These are phyloP conservation scores for Peromyscus melanophrys DNA, from an alignment of 2,797 vertebrate genomes.

Conservation along the genomic window DNA sequence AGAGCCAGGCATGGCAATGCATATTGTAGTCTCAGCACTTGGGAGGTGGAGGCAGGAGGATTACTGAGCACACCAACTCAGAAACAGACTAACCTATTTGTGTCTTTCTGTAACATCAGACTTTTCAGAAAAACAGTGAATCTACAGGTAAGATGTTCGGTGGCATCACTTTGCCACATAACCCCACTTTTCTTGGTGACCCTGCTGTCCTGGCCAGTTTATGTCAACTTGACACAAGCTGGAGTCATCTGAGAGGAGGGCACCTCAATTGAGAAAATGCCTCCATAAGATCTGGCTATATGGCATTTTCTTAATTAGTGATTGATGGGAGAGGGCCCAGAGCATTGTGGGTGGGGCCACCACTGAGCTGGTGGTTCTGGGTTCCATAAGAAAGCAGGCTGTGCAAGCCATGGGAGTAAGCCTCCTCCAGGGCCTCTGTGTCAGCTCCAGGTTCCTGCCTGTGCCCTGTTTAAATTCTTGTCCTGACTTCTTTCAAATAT, in stretches of 20 bases:
- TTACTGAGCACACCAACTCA: neutral
- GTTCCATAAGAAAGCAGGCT: neutral
- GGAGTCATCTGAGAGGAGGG: neutral
- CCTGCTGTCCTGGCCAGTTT: neutral
- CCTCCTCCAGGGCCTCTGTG: neutral
- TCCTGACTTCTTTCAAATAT: neutral
- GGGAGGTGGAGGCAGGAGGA: neutral
- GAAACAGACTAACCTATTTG: neutral
- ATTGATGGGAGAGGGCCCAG: neutral
- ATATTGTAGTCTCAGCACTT: neutral
- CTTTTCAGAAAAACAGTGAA: neutral
- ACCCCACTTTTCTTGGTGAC: neutral
- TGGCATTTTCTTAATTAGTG: neutral
- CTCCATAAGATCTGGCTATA: neutral
- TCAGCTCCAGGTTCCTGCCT: neutral
- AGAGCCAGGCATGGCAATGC: neutral
- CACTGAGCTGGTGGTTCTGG: neutral
- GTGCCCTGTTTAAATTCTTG: neutral
- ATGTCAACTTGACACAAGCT: neutral
- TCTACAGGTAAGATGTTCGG: neutral
- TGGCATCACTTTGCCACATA: neutral
- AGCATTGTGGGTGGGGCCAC: neutral
- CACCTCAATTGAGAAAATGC: neutral
- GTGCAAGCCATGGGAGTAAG: neutral
- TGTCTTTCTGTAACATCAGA: neutral